Percentiles rank a stretch among this genome's conserved stretches.
These are phyloP conservation scores for Uloborus diversus DNA, from an alignment of 1,140 invertebrate genomes.

Conservation along the genomic window DNA sequence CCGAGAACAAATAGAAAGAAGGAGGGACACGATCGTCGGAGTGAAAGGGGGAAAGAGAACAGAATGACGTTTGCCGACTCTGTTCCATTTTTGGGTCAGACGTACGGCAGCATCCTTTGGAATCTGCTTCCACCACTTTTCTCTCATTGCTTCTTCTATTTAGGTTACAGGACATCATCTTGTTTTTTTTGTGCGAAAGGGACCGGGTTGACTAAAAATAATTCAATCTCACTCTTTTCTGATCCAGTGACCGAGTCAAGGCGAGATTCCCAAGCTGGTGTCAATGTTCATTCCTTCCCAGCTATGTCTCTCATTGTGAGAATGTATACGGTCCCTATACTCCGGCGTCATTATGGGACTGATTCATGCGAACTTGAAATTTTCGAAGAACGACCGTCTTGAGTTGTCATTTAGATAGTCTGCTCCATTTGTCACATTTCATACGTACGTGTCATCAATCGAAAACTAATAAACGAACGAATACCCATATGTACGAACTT, in stretches of 20 bases:
- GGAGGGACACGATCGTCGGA: constrained; percentile 2
- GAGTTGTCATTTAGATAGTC: too few species aligned
- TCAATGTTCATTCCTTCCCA: constrained; percentile 10
- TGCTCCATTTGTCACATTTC: too few species aligned
- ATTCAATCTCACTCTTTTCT: constrained; percentile 17
- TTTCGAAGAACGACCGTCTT: neutral
- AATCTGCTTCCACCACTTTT: constrained; percentile 57
- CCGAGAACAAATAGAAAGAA: constrained; percentile 47
- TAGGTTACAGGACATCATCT: constrained; percentile 36
- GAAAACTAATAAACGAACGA: too few species aligned
- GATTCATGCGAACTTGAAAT: constrained; percentile 38
- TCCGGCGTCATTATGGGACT: constrained; percentile 10
- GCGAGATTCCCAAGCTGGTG: neutral
- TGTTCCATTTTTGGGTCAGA: constrained; percentile 56
- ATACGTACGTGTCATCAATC: too few species aligned
- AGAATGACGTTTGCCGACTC: constrained; percentile 39
- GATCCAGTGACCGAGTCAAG: constrained; percentile 29
- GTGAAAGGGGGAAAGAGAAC: constrained; percentile 54
- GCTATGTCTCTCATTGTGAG: neutral
- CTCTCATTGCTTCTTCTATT: constrained; percentile 41
- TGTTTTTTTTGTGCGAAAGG: constrained; percentile 15
- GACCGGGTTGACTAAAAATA: constrained; percentile 40
- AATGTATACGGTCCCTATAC: neutral
- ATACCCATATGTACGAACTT: too few species aligned
- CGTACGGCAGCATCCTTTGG: constrained; percentile 39